These are phyloP conservation scores for Nestor notabilis DNA, from an alignment of 2,113 vertebrate genomes.

Conservation along the genomic window DNA sequence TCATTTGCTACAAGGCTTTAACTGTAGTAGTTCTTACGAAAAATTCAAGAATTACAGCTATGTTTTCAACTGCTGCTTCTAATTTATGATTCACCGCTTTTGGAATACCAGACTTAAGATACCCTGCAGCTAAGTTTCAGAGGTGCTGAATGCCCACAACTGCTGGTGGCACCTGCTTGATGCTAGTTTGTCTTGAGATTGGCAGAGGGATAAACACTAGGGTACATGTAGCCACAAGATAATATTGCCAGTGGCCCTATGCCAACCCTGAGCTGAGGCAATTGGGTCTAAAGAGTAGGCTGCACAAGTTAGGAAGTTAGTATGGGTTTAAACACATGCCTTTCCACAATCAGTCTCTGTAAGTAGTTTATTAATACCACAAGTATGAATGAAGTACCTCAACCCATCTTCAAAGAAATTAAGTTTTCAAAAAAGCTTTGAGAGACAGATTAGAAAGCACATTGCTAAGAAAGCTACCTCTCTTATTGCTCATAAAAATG, in stretches of 20 bases:
- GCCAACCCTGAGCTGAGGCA: background rate
- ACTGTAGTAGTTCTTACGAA: conserved; percentile 31
- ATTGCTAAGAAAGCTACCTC: background rate
- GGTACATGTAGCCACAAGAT: background rate
- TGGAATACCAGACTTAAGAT: background rate
- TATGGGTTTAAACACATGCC: background rate
- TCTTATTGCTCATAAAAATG: conserved; percentile 6
- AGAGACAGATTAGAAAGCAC: conserved; percentile 5
- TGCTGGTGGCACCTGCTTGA: conserved; percentile 2
- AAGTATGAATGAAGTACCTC: background rate
- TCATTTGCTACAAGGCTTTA: background rate
- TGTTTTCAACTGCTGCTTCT: conserved; percentile 3
- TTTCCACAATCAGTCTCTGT: background rate
- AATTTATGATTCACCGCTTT: conserved; percentile 12
- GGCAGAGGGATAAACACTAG: background rate
- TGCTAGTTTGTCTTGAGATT: background rate
- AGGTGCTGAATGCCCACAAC: conserved; percentile 20
- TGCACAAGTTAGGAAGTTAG: background rate
- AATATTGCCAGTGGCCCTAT: background rate
- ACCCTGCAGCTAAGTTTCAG: conserved; percentile 16
- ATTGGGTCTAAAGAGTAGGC: background rate
- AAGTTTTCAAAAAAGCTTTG: conserved; percentile 16
- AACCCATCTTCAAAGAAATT: background rate
- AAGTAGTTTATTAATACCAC: background rate
- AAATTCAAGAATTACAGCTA: conserved; percentile 5